Percentiles rank a stretch among this genome's conserved stretches.
Evolutionary conservation across 2,888 invertebrate species (phyloP).

Genomic region (Disparrhopalites patrizii): DNA sequence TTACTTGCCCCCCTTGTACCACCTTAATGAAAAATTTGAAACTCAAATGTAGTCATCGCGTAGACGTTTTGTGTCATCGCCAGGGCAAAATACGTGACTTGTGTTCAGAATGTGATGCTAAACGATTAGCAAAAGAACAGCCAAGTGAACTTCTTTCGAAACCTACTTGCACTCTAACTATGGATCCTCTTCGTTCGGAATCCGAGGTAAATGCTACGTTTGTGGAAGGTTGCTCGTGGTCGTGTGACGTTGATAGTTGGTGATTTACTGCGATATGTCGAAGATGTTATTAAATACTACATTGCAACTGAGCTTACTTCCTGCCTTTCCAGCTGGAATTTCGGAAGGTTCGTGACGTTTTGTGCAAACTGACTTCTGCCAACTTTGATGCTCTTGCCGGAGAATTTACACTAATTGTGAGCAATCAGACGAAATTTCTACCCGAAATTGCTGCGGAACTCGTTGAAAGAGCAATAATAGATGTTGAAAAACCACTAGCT

Average conservation of each 20-base stretch:
- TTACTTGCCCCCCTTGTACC: slow-evolving; percentile 8
- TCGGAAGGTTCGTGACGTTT: slow-evolving; percentile 2
- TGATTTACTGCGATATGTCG: neutral
- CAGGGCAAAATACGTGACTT: slow-evolving; percentile 1
- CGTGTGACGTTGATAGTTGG: too few species aligned
- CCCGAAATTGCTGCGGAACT: neutral
- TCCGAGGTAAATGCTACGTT: slow-evolving; percentile 7
- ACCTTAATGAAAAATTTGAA: neutral
- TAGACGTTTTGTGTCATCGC: slow-evolving; percentile 8
- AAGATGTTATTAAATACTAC: neutral
- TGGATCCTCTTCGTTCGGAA: slow-evolving; percentile 6
- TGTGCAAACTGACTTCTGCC: neutral
- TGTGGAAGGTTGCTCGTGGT: too few species aligned
- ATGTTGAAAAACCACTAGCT: neutral
- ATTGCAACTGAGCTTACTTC: too few species aligned
- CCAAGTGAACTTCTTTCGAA: neutral
- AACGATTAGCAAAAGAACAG: neutral
- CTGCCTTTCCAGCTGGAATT: slow-evolving; percentile 1
- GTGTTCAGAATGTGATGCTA: slow-evolving; percentile 17
- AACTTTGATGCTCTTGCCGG: slow-evolving; percentile 5
- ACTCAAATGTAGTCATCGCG: slow-evolving; percentile 10
- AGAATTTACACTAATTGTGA: neutral
- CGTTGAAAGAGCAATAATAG: slow-evolving; percentile 7
- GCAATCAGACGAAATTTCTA: neutral
- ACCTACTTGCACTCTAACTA: neutral